Base-by-base conservation (phyloP, 1,140 invertebrate species). In the Zaprionus ghesquierei region DNA sequence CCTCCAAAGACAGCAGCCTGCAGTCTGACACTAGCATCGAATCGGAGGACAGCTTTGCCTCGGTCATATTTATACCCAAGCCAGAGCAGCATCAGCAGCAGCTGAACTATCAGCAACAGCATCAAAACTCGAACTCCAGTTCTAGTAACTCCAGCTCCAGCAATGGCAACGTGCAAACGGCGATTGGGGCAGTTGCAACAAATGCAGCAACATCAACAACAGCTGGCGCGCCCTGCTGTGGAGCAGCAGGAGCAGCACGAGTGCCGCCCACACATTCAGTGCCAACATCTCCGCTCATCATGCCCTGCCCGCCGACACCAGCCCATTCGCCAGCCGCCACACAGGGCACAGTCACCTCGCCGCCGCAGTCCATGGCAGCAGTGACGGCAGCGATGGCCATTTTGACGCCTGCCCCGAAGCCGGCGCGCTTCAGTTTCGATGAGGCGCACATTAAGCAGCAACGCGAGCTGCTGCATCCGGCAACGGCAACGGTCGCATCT, bases 21-120 rank as follows among this genome's bases (percentile, higher is more conserved):
- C 97, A 98, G 91, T 98, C 97, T 92, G 97, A 98, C 81, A 98
- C 97, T 0, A 98, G 97, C 92, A 95, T 98, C 2, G 97, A 98
- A 91, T 97, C 96, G 2, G 97, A 98, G 92, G 97, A 98, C 79
- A 97, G 96, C 92, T 97, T 97, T 90, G 96, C 96, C 31, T 97
- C 97, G 51, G 97, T 98, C 8, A 98, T 98, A 81, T 97, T 95
- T 85, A 95, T 97, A 75, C 97, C 97, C 44, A 96, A 95, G 85
- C 93, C 93, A 69, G 94, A 94, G 63, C 89, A 92, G 49, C 81
- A 90, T 20, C 89, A 91, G 49, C 79, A 90, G 50, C 86, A 90
- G 29, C 35, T 81, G 12, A 89, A 89, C 66, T 90, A 90, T 41
- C 86, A 90, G 70, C 87, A 90, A 29, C 90, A 91, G 51, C 81